Conservation (phyloP, 2,113 vertebrate species). For the Lota lota region DNA sequence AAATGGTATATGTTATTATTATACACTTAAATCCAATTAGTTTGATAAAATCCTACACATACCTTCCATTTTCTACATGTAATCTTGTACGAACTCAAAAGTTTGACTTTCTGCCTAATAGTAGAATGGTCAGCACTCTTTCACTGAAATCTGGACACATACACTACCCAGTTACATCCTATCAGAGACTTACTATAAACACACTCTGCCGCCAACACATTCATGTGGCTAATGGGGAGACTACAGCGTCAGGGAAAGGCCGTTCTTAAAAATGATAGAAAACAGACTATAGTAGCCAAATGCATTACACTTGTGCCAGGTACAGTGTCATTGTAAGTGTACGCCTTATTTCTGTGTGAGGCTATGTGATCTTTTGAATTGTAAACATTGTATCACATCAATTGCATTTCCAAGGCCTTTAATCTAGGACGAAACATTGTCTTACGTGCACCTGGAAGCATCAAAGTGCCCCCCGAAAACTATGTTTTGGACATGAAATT, state of each 20-base stretch:
- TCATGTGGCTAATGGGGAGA: background rate
- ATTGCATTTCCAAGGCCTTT: constrained; percentile 40
- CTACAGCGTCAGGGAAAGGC: constrained; percentile 2
- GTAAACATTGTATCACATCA: constrained; percentile 26
- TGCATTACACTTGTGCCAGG: constrained; percentile 38
- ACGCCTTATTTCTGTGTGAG: constrained; percentile 15
- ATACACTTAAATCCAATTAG: too few relatives aligned
- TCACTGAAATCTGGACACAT: constrained; percentile 17
- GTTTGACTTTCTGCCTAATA: constrained; percentile 4
- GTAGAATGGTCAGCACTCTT: constrained; percentile 18
- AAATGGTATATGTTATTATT: too few relatives aligned
- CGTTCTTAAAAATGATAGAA: constrained; percentile 26
- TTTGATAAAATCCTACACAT: too few relatives aligned
- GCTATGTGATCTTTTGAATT: too few relatives aligned
- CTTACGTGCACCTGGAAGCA: constrained; percentile 59
- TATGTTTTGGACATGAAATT: constrained; percentile 61
- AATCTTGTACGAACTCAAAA: constrained; percentile 10
- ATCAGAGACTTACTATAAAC: constrained; percentile 14
- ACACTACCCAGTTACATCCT: background rate
- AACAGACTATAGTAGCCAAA: constrained; percentile 18
- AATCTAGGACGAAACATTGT: constrained; percentile 46
- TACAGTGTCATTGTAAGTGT: constrained; percentile 30
- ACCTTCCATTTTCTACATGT: background rate
- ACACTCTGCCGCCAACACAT: constrained; percentile 9
- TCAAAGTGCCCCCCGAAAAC: constrained; percentile 51